These are phyloP conservation scores for Lycorma delicatula DNA, from an alignment of 1,140 invertebrate genomes.

Conservation along the genomic window DNA sequence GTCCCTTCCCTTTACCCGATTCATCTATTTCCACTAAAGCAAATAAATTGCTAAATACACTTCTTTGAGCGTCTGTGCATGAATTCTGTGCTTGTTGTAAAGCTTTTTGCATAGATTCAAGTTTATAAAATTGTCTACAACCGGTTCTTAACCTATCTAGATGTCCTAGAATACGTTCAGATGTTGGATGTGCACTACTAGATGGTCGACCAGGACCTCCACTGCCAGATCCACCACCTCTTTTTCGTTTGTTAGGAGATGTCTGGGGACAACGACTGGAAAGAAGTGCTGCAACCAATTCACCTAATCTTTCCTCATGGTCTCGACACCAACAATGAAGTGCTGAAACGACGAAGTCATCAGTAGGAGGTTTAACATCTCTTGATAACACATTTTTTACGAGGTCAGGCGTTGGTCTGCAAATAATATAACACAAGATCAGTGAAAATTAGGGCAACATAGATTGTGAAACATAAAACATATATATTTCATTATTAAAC, in stretches of 20 bases:
- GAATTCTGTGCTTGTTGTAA: constrained; percentile 59
- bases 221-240: constrained; percentile 38
- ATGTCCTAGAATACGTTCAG: constrained; percentile 81
- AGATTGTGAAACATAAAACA: too few relatives aligned
- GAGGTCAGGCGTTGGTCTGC: constrained; percentile 72
- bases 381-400: constrained; percentile 74
- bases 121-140: constrained; percentile 56
- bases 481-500: too few relatives aligned
- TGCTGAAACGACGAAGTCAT: constrained; percentile 78
- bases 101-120: constrained; percentile 83
- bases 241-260: constrained; percentile 85
- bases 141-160: constrained; percentile 84
- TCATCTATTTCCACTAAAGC: constrained; percentile 84
- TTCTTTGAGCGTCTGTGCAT: constrained; percentile 58
- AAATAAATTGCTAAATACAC: constrained; percentile 85
- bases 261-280: constrained; percentile 65
- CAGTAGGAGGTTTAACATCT: constrained; percentile 55
- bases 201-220: constrained; percentile 32
- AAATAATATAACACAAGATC: constrained; percentile 23
- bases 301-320: constrained; percentile 80
- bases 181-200: constrained; percentile 46
- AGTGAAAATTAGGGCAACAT: too few relatives aligned
- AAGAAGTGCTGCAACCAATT: constrained; percentile 67
- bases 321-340: constrained; percentile 89
- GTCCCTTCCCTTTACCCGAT: constrained; percentile 31